Conservation (phyloP, 2,888 invertebrate genomes). For the Papilio gigon region DNA sequence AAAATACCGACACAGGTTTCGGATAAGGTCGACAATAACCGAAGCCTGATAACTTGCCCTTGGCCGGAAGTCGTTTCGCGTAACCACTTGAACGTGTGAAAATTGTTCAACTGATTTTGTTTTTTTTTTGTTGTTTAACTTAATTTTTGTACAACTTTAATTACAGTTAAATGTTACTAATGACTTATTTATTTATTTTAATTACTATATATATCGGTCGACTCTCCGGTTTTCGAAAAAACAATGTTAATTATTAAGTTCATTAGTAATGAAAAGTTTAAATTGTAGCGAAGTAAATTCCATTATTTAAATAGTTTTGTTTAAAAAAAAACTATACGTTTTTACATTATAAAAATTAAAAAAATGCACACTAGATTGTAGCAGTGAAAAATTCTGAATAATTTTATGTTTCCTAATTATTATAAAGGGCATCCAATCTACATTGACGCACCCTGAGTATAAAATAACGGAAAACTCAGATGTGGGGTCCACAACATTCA, state of each 20-base stretch:
- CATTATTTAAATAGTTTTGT: no score
- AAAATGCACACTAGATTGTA: no score
- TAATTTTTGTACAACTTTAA: conserved; percentile 15
- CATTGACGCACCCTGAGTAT: neutral
- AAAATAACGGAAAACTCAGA: neutral
- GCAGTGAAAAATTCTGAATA: no score
- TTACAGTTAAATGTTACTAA: conserved; percentile 15
- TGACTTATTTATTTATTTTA: conserved; percentile 8
- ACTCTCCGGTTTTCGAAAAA: neutral
- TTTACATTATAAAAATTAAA: no score
- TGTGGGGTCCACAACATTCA: neutral
- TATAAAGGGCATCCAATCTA: neutral
- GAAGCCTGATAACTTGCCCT: conserved; percentile 31
- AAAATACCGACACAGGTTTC: conserved; percentile 28
- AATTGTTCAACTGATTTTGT: neutral
- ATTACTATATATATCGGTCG: neutral
- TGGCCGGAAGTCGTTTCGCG: conserved; percentile 36
- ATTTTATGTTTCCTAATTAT: neutral
- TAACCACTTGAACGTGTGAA: conserved; percentile 30
- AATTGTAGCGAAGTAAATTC: neutral
- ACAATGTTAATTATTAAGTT: neutral
- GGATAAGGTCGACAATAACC: conserved; percentile 32
- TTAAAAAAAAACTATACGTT: no score
- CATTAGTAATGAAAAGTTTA: neutral
- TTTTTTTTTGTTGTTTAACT: neutral